phyloP scores from a whole-genome alignment of 2,113 vertebrate genomes.

The Spea multiplicata region DNA sequence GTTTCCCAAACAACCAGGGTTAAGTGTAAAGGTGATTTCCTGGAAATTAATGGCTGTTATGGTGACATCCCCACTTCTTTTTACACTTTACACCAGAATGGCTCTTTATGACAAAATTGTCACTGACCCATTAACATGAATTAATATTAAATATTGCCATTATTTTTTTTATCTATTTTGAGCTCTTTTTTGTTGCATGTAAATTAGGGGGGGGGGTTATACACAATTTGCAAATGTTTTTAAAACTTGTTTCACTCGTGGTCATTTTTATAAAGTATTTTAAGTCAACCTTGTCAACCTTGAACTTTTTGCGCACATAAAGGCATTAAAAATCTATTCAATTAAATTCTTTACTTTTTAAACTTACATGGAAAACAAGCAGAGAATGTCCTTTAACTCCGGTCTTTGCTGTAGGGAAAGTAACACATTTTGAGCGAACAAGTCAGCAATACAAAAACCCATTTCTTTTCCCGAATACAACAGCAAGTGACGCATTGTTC shows the following conservation, averaged over 20 bases:
- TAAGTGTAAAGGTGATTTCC: too few relatives aligned
- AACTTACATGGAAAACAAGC: constrained; percentile 33
- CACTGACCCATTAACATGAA: too few relatives aligned
- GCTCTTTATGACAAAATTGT: too few relatives aligned
- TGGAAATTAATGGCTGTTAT: too few relatives aligned
- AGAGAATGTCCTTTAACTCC: constrained; percentile 32
- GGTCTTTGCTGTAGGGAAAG: constrained; percentile 43
- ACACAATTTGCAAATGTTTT: not conserved
- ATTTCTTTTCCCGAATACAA: constrained; percentile 50
- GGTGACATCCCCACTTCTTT: too few relatives aligned
- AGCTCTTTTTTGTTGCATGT: too few relatives aligned
- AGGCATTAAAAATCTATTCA: constrained; percentile 26
- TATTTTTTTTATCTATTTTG: too few relatives aligned
- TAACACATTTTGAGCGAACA: constrained; percentile 41
- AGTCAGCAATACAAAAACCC: constrained; percentile 41
- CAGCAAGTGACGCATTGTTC: constrained; percentile 52
- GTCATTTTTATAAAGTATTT: not conserved
- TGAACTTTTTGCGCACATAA: constrained; percentile 22
- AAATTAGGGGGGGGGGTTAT: too few relatives aligned
- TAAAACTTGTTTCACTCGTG: not conserved
- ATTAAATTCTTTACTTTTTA: constrained; percentile 38
- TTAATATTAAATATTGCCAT: too few relatives aligned
- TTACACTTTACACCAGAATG: too few relatives aligned
- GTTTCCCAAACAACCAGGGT: too few relatives aligned
- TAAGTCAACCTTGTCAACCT: not conserved